phyloP scores from a whole-genome alignment of 2,797 vertebrate genomes.

The Neosalanx taihuensis region DNA sequence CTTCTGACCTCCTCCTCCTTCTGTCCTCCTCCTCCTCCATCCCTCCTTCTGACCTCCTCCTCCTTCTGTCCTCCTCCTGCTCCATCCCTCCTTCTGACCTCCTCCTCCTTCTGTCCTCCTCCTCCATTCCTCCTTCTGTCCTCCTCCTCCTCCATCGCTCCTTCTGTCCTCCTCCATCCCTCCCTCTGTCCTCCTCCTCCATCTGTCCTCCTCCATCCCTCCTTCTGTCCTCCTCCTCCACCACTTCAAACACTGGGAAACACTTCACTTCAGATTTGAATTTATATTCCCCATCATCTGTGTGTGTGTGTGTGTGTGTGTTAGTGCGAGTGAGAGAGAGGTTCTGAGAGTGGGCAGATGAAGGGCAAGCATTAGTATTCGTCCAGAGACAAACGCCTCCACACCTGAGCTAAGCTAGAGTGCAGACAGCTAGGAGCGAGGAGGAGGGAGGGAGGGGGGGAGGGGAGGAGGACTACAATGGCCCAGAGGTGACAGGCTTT shows the following conservation, averaged over 20 bases:
- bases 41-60: conserved; percentile 9
- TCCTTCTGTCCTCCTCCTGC: not conserved
- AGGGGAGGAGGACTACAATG: conserved; percentile 34
- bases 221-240: conserved; percentile 19
- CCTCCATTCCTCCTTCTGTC: not conserved
- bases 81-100: conserved; percentile 1
- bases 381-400: conserved; percentile 55
- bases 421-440: conserved; percentile 37
- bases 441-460: conserved; percentile 26
- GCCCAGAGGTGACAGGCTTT: conserved; percentile 59
- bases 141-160: no score
- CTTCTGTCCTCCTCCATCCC: conserved; percentile 5
- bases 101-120: not conserved
- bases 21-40: not conserved
- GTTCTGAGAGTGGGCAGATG: conserved; percentile 13
- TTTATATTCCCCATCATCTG: no score
- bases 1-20: no score
- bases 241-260: conserved; percentile 3
- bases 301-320: conserved; percentile 3
- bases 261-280: conserved; percentile 13
- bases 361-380: conserved; percentile 38
- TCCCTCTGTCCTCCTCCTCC: conserved; percentile 19
- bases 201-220: conserved; percentile 5
- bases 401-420: conserved; percentile 62
- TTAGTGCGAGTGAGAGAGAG: conserved; percentile 23